These are phyloP conservation scores for Blera fallax DNA, from an alignment of 2,888 invertebrate species.

Conservation along the genomic window DNA sequence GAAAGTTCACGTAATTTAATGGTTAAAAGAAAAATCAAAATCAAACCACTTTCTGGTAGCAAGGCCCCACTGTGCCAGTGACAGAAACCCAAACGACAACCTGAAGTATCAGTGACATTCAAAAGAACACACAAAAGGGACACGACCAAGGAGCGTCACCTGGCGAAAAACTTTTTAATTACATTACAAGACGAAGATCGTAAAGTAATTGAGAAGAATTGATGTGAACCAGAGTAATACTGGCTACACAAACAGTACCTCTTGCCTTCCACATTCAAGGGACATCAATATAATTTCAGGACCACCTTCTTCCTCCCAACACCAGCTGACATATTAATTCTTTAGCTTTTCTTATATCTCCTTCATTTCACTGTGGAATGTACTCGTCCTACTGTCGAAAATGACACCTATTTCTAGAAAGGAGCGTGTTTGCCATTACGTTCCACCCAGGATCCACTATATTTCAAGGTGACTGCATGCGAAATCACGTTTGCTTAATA, in stretches of 20 bases:
- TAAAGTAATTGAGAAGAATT: constrained; percentile 66
- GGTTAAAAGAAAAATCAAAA: no score
- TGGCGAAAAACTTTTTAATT: constrained; percentile 65
- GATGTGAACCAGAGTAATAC: constrained; percentile 8
- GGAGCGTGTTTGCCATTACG: constrained; percentile 45
- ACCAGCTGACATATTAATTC: constrained; percentile 31
- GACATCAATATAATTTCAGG: constrained; percentile 28
- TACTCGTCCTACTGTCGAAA: background rate
- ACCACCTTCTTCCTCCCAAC: background rate
- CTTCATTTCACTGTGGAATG: constrained; percentile 2
- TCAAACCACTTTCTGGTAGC: no score
- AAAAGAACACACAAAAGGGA: background rate
- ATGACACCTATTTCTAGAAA: constrained; percentile 10
- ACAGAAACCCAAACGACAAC: constrained; percentile 8
- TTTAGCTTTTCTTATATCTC: background rate
- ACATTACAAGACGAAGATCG: constrained; percentile 64
- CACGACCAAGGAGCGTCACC: constrained; percentile 2
- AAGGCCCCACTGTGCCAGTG: background rate
- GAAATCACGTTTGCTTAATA: constrained; percentile 67
- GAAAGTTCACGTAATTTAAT: no score
- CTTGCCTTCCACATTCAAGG: constrained; percentile 1
- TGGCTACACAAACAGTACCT: background rate
- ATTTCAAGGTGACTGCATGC: constrained; percentile 4
- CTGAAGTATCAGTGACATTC: background rate
- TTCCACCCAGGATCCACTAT: background rate